Percentiles rank a stretch among this genome's conserved stretches.
Conservation (phyloP, 2,888 invertebrate genomes). For the Agapostemon virescens region DNA sequence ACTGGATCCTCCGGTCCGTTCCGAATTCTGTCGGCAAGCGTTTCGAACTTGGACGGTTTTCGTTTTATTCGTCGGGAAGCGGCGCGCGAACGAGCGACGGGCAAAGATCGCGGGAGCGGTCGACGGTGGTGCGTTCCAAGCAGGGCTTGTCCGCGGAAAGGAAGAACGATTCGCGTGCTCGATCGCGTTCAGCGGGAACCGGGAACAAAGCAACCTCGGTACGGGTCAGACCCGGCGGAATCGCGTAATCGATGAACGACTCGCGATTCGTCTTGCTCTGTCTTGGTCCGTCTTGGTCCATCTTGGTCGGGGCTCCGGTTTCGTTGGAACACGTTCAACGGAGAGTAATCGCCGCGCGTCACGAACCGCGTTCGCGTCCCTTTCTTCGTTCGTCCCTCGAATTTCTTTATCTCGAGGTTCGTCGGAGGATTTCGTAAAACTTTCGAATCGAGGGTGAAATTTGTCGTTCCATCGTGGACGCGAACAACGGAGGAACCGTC, state of each 20-base stretch:
- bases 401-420: not conserved
- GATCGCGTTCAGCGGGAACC: conserved; percentile 37
- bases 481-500: not conserved
- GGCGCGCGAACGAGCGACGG: not conserved
- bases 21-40: no score
- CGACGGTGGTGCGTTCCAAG: not conserved
- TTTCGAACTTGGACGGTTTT: not conserved
- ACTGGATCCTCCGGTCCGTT: not conserved
- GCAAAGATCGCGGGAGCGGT: not conserved
- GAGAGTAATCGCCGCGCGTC: conserved; percentile 60
- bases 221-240: conserved; percentile 36
- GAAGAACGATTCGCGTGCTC: conserved; percentile 47
- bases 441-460: not conserved
- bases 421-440: not conserved
- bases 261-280: conserved; percentile 22
- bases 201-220: conserved; percentile 37
- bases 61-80: not conserved
- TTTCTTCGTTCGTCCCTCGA: not conserved
- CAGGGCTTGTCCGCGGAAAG: not conserved
- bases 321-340: conserved; percentile 50
- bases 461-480: not conserved
- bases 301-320: conserved; percentile 45
- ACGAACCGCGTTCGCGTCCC: conserved; percentile 35
- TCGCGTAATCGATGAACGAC: conserved; percentile 59
- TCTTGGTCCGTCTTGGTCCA: not conserved